Evolutionary conservation across 2,888 invertebrate species (phyloP), one percentile per base, ranked within the genome.

Genomic region (Cantharis rustica): DNA sequence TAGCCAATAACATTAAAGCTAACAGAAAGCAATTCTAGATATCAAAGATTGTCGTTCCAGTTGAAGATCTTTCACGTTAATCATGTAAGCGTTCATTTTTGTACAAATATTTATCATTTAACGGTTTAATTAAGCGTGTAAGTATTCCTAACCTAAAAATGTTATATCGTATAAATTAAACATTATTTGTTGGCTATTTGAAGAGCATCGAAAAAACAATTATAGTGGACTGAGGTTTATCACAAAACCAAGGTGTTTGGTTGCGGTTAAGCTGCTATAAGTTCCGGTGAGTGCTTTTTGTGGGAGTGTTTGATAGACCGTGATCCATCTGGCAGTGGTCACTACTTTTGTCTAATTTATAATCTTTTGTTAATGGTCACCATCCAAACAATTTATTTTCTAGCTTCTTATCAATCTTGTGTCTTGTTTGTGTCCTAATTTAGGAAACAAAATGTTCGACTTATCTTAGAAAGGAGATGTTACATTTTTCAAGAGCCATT

Each of bases 371-470:
- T 77, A 77, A 77, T 74, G 31, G 73, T 73, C 70, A 74, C 75
- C 73, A 74, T 79, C 75, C 73, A 77, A 68, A 47, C 79, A 76
- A 79, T 79, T 77, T 76, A 79, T 79, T 81, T 81, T 76, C 78
- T 75, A 70, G 75, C 62, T 78, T 81, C 81, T 81, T 81, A 81
- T 80, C 80, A 81, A 81, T 80, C 79, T 71, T 77, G 75, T 78
- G 80, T 80, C 81, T 81, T 79, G 79, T 79, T 81, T 79, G 79
- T 74, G 79, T 77, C 71, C 80, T 80, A 80, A 81, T 80, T 81
- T 79, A 70, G 69, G 70, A 77, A 73, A 76, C 77, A 76, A 78
- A 75, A 79, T 73, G 76, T 71, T 75, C 79, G 74, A 79, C 79
- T 80, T 80, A 80, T 81, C 80, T 79, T 76, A 47, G 61, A 72